phyloP scores from a whole-genome alignment of 2,888 invertebrate genomes.

The Galeruca laticollis region DNA sequence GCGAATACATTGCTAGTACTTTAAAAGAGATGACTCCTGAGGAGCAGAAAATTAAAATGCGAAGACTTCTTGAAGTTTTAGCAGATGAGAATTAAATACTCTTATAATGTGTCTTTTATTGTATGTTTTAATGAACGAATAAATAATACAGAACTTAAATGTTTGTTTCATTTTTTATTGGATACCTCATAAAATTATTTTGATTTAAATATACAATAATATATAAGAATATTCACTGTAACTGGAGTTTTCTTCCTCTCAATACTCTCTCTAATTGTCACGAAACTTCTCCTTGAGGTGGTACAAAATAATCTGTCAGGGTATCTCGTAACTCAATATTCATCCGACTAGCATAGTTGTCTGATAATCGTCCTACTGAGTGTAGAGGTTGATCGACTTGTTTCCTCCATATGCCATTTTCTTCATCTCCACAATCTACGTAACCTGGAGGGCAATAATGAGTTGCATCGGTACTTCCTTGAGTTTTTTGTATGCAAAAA shows the following conservation, averaged over 20 bases:
- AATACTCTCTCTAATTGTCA: constrained; percentile 7
- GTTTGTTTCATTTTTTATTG: too few relatives aligned
- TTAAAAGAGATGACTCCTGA: too few relatives aligned
- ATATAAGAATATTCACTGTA: neutral
- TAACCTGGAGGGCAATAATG: constrained; percentile 47
- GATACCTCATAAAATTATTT: too few relatives aligned
- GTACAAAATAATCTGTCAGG: constrained; percentile 4
- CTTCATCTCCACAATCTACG: constrained; percentile 32
- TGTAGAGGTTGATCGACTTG: constrained; percentile 5
- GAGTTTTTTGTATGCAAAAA: constrained; percentile 37
- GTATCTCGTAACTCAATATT: neutral
- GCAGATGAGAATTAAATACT: too few relatives aligned
- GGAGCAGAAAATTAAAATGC: too few relatives aligned
- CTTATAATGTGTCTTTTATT: too few relatives aligned
- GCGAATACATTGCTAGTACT: too few relatives aligned
- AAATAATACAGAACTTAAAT: too few relatives aligned
- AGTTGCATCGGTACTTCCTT: constrained; percentile 40
- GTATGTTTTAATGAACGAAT: too few relatives aligned
- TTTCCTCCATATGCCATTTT: constrained; percentile 21
- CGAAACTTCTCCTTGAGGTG: constrained; percentile 1
- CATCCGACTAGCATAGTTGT: neutral
- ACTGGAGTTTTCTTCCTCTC: constrained; percentile 8
- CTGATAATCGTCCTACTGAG: constrained; percentile 4
- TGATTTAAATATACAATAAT: too few relatives aligned
- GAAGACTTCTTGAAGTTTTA: too few relatives aligned